Evolutionary conservation across 1,140 invertebrate species (phyloP).

Genomic region (Cydia strobilella): DNA sequence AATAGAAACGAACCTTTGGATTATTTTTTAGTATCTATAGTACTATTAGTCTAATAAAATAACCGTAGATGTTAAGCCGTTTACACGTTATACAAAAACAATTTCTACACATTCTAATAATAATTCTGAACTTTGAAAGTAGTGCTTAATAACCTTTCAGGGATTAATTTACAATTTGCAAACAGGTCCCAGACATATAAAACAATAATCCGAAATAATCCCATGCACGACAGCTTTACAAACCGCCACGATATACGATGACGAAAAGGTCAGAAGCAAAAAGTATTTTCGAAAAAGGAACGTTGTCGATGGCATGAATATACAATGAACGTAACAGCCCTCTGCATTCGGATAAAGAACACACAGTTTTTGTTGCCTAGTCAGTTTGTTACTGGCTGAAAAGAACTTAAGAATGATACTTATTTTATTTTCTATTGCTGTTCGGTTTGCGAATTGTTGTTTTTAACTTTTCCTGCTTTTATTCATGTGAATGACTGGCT

Average conservation of each 20-base stretch:
- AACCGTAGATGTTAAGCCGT: no score
- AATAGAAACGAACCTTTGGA: no score
- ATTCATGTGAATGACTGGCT: background rate
- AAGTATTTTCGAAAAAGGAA: constrained; percentile 16
- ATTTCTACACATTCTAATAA: no score
- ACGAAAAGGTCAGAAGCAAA: background rate
- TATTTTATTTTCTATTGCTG: background rate
- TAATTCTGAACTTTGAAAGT: no score
- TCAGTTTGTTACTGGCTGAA: background rate
- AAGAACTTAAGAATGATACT: background rate
- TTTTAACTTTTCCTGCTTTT: background rate
- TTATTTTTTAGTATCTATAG: no score
- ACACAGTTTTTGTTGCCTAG: background rate
- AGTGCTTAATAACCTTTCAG: background rate
- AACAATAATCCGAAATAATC: background rate
- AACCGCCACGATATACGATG: background rate
- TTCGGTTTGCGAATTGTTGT: background rate
- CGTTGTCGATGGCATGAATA: constrained; percentile 39
- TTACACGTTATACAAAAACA: no score
- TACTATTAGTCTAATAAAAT: no score
- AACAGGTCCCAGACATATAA: background rate
- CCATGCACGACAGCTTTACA: background rate
- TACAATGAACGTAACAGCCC: constrained; percentile 42
- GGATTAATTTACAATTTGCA: background rate
- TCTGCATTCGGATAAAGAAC: constrained; percentile 34